These are phyloP conservation scores for Hydropsyche betteni DNA, from an alignment of 2,888 invertebrate species.

Conservation along the genomic window DNA sequence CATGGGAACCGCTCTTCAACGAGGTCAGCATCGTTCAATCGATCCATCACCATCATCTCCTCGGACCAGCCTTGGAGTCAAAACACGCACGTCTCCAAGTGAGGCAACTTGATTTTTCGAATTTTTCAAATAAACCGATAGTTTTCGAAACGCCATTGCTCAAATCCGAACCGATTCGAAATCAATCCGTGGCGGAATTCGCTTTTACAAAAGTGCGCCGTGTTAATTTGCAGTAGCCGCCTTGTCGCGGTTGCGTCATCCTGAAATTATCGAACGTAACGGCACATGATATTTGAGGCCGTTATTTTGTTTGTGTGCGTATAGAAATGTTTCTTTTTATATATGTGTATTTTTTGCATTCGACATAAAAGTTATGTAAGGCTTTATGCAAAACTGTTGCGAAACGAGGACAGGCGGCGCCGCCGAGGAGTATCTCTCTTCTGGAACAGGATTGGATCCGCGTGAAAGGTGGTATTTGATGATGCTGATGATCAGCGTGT, in stretches of 20 bases:
- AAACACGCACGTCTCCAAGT: no score
- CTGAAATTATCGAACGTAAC: constrained; percentile 42
- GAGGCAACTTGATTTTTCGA: no score
- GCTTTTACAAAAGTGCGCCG: constrained; percentile 1
- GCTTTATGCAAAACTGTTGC: constrained; percentile 48
- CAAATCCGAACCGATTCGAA: not conserved
- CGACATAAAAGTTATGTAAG: constrained; percentile 46
- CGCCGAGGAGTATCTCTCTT: constrained; percentile 33
- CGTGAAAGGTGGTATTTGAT: constrained; percentile 4
- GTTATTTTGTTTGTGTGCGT: constrained; percentile 48
- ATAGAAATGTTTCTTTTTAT: constrained; percentile 46
- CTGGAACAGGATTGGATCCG: constrained; percentile 30
- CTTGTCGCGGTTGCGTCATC: constrained; percentile 4
- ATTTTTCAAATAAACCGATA: no score
- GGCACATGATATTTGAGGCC: constrained; percentile 44
- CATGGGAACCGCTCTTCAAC: no score
- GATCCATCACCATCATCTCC: no score
- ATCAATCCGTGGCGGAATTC: constrained; percentile 7
- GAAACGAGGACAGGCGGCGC: constrained; percentile 43
- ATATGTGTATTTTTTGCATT: constrained; percentile 41
- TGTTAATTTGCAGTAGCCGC: constrained; percentile 15
- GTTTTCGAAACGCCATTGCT: no score
- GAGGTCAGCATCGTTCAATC: no score
- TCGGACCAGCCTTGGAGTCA: no score
- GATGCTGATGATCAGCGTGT: not conserved